These are phyloP conservation scores for Streblospio benedicti DNA, from an alignment of 1,140 invertebrate species.

Conservation along the genomic window DNA sequence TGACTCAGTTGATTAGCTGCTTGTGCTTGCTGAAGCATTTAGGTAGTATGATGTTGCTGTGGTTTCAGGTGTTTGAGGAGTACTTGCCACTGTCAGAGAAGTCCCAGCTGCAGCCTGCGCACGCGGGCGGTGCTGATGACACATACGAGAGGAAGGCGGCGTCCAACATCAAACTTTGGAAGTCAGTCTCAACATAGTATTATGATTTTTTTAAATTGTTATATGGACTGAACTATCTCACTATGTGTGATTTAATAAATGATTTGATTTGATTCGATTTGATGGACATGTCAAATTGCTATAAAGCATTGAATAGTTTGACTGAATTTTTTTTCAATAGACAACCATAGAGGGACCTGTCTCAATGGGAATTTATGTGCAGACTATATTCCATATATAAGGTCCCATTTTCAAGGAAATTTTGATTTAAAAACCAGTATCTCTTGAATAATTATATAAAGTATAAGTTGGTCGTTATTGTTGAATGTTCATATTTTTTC, in stretches of 20 bases:
- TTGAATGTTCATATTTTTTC: not conserved
- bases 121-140: constrained; percentile 29
- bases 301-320: no score
- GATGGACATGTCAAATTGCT: no score
- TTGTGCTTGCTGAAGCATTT: no score
- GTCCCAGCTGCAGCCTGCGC: constrained; percentile 21
- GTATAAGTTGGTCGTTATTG: not conserved
- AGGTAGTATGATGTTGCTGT: no score
- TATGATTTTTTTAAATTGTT: no score
- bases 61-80: constrained; percentile 33
- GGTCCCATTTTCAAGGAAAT: no score
- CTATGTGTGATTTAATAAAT: not conserved
- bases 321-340: no score
- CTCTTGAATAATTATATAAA: not conserved
- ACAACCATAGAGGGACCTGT: no score
- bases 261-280: not conserved
- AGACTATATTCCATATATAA: no score
- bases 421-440: not conserved
- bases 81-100: constrained; percentile 28
- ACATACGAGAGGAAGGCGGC: constrained; percentile 21
- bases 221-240: no score
- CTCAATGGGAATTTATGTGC: no score
- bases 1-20: no score
- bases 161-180: constrained; percentile 26
- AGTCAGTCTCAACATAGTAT: constrained; percentile 2